Evolutionary conservation across 1,140 invertebrate genomes (phyloP), one percentile per base, ranked within the genome.

Genomic region (Archegozetes longisetosus): DNA sequence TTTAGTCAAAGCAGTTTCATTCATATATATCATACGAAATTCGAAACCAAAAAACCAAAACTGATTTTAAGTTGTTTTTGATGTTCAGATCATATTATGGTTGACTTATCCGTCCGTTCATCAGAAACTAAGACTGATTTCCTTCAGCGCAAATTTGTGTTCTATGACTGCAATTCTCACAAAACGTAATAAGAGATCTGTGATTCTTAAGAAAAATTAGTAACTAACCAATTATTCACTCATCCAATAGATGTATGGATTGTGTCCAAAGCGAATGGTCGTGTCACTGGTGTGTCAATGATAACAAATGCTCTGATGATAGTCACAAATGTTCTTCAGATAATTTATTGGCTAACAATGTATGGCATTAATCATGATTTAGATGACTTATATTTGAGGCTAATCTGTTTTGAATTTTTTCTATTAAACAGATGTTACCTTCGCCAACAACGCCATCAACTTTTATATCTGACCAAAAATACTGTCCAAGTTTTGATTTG

Each of bases 211-310:
- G n/a, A 48, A 62, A 29, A 53, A 20, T 56, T 14, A 52, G 51
- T 48, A 3, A 50, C 3, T 64, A 23, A 62, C 6, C 20, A 28
- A 20, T 53, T 55, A 27, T 64, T 28, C 23, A 17, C 25, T 48
- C 26, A 55, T 13, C 54, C n/a, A 62, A 4, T 29, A 69, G 68
- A n/a, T 93, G 89, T 71, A 79, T 81, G 49, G 80, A 84, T 32
- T 94, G 89, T 72, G 86, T 92, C 3, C 81, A 80, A 66, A 86
- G 86, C 56, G 81, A 85, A 64, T 94, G 89, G 89, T 82, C 83
- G 2, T 94, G 89, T 68, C 91, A 87, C 68, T 94, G 93, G 93
- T 96, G 93, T 73, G 85, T 95, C 54, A 90, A 89, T 70, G 88
- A 93, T 66, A 95, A 95, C 71, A 84, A 82, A 68, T 97, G 92